phyloP scores from a whole-genome alignment of 2,888 invertebrate genomes.

The Heterodera filipjevi region DNA sequence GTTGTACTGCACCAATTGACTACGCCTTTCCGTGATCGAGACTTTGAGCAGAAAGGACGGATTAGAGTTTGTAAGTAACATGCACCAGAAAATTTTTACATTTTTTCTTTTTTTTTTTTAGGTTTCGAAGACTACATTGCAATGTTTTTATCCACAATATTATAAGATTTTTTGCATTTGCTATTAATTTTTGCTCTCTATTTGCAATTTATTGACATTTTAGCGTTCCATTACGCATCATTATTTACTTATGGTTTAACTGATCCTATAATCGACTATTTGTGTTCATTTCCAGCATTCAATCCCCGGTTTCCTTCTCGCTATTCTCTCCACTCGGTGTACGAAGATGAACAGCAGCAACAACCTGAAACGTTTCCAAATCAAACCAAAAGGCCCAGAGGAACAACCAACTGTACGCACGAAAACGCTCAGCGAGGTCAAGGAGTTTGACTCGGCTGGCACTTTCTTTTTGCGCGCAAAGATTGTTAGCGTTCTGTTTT shows the following conservation, averaged over 20 bases:
- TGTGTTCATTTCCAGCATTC: background rate
- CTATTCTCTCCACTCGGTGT: background rate
- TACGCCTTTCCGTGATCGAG: constrained; percentile 82
- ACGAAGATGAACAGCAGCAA: background rate
- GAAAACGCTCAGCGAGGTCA: background rate
- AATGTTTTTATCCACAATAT: constrained; percentile 75
- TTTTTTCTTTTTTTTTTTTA: constrained; percentile 29
- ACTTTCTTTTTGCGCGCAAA: background rate
- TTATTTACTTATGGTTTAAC: background rate
- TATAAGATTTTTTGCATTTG: background rate
- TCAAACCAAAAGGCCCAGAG: background rate
- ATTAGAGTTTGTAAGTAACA: constrained; percentile 68
- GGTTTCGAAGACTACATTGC: constrained; percentile 85
- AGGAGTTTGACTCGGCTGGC: background rate
- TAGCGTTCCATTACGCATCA: background rate
- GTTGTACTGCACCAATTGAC: constrained; percentile 65
- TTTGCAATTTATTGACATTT: background rate
- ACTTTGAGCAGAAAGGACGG: constrained; percentile 77
- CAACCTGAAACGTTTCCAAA: background rate
- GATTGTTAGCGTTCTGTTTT: background rate
- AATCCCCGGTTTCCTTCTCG: too few species aligned
- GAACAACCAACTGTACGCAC: background rate
- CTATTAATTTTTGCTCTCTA: background rate
- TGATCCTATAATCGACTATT: background rate
- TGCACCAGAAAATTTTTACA: background rate